Evolutionary conservation across 2,797 vertebrate species (phyloP).

Genomic region (Aratinga solstitialis): DNA sequence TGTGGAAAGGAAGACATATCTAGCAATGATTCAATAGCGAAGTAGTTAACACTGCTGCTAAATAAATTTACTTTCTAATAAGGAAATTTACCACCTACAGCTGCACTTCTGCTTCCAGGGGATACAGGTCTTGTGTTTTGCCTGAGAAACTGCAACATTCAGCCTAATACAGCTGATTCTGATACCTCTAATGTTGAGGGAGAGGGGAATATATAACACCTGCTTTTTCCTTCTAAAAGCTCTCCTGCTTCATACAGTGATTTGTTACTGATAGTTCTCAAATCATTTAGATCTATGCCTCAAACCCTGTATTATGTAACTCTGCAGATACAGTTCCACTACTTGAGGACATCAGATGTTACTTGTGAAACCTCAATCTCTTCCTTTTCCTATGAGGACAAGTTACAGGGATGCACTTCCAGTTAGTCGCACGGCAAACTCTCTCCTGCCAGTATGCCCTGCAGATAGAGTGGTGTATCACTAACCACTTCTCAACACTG

Average conservation of each 20-base stretch:
- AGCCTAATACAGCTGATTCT: background rate
- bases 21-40: background rate
- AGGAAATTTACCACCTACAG: background rate
- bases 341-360: background rate
- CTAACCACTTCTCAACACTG: background rate
- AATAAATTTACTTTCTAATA: background rate
- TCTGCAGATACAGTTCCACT: background rate
- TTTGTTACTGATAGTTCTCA: background rate
- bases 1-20: background rate
- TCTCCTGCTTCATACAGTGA: background rate
- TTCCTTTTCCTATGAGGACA: background rate
- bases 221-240: background rate
- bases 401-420: accelerated
- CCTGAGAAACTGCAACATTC: background rate
- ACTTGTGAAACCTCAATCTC: background rate
- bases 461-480: background rate
- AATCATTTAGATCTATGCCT: background rate
- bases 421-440: background rate
- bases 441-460: background rate
- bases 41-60: background rate
- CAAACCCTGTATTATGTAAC: background rate
- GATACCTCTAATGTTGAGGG: accelerated
- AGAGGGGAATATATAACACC: background rate
- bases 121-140: background rate
- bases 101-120: background rate